Evolutionary conservation across 1,140 invertebrate genomes (phyloP).

Genomic region (Lepidostoma basale): DNA sequence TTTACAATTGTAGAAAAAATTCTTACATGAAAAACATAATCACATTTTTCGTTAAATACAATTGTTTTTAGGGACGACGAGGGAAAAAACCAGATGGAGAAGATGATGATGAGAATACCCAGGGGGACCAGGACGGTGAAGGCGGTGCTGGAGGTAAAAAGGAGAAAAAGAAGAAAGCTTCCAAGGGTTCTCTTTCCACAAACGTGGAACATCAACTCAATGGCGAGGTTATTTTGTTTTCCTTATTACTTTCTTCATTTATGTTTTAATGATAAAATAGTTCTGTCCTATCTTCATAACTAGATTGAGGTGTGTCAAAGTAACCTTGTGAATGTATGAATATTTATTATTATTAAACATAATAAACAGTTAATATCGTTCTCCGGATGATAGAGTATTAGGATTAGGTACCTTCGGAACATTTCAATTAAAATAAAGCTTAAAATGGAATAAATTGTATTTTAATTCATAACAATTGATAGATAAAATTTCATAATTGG

Average conservation of each 20-base stretch:
- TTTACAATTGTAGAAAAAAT: not conserved
- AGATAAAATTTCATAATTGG: too few relatives aligned
- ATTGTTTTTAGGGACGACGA: conserved; percentile 53
- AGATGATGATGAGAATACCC: conserved; percentile 49
- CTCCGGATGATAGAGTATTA: too few relatives aligned
- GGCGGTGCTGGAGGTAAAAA: conserved; percentile 47
- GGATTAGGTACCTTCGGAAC: too few relatives aligned
- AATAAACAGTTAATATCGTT: too few relatives aligned
- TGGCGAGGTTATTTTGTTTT: conserved; percentile 35
- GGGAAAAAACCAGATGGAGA: conserved; percentile 59
- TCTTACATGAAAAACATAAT: too few relatives aligned
- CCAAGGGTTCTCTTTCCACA: conserved; percentile 39
- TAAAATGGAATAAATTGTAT: too few relatives aligned
- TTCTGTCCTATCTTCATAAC: too few relatives aligned
- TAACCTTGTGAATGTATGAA: too few relatives aligned
- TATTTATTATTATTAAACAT: too few relatives aligned
- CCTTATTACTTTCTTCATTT: not conserved
- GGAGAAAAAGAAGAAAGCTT: conserved; percentile 50
- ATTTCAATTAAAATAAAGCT: too few relatives aligned
- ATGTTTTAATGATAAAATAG: not conserved
- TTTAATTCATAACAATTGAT: too few relatives aligned
- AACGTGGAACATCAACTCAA: conserved; percentile 42
- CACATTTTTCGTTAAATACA: not conserved
- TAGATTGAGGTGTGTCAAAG: too few relatives aligned
- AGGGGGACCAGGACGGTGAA: conserved; percentile 49